Evolutionary conservation across 1,140 invertebrate species (phyloP).

Genomic region (Stegodyphus mimosarum): DNA sequence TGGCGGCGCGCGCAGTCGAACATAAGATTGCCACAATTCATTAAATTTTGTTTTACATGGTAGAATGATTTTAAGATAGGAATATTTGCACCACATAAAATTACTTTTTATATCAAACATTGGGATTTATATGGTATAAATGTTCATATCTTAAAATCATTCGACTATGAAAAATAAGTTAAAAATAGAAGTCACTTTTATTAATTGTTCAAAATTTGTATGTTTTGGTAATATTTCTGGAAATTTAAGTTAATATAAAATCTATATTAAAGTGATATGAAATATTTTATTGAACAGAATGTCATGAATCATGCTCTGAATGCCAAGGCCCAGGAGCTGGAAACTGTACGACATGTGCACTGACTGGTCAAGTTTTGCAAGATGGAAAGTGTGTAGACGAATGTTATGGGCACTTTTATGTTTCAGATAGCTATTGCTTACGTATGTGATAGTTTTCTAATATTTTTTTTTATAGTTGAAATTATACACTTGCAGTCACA

Average conservation of each 20-base stretch:
- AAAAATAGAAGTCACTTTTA: background rate
- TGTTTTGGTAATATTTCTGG: background rate
- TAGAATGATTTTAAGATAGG: no score
- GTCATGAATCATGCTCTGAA: conserved; percentile 28
- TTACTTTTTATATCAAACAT: no score
- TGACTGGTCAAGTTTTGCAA: conserved; percentile 41
- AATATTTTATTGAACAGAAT: conserved; percentile 17
- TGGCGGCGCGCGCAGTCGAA: no score
- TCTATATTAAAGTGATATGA: background rate
- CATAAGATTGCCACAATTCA: no score
- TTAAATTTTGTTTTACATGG: no score
- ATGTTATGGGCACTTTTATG: conserved; percentile 44
- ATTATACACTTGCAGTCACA: no score
- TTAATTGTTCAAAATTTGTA: background rate
- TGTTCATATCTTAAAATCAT: no score
- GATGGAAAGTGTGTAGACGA: conserved; percentile 43
- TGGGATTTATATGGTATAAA: no score
- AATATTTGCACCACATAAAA: no score
- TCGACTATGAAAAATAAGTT: no score
- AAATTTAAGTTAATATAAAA: background rate
- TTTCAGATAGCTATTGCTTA: conserved; percentile 29
- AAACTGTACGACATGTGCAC: conserved; percentile 31
- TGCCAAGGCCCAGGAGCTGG: conserved; percentile 14
- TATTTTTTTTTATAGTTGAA: no score
- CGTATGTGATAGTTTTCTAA: background rate